Base-by-base conservation (phyloP, 2,113 vertebrate genomes). In the Cyanoramphus novaezelandiae region DNA sequence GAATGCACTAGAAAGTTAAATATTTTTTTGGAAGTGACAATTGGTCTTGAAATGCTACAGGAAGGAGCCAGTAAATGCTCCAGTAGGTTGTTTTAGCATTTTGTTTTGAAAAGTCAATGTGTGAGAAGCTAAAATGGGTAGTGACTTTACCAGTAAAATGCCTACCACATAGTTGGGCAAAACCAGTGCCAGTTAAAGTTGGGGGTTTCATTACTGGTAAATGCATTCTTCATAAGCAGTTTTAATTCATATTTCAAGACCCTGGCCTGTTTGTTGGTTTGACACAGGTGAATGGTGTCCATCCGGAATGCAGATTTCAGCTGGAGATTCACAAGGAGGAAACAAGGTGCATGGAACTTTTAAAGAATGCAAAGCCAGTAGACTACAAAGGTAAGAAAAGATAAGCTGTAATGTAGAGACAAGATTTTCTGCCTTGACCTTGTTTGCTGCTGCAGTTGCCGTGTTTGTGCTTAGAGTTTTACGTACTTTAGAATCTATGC, bases 241-340 rank as follows among this genome's bases (percentile, higher is more conserved):
- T 93, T 65, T 65, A 64, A 53, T 85, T 72, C 4, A 1, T 13
- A 6, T 82, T 91, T 93, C 25, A 81, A 78, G 60, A 44, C 37
- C 9, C 37, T 37, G 19, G 31, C 7, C 19, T 37, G 1, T 86
- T 64, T 91, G 35, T 92, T 95, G 18, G 88, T 89, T 97, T 90
- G 68, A 20, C 68, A 79, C 95, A 98, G 98, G 98, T 98, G 59
- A 93, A 82, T 68, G 80, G 98, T 41, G 90, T 98, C 90, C 97
- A 98, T 20, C 98, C 98, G 49, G 98, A 98, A 96, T 98, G 98
- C 86, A 95, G 97, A 67, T 92, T 98, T 65, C 96, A 97, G 13
- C 88, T 98, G 96, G 98, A 98, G 91, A 97, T 98, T 91, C 97
- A 98, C 63, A 96, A 98, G 81, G 98, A 98, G 62, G 97, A 98